Evolutionary conservation across 2,797 vertebrate genomes (phyloP), one percentile per base, ranked within the genome.

Genomic region (Peromyscus eremicus): DNA sequence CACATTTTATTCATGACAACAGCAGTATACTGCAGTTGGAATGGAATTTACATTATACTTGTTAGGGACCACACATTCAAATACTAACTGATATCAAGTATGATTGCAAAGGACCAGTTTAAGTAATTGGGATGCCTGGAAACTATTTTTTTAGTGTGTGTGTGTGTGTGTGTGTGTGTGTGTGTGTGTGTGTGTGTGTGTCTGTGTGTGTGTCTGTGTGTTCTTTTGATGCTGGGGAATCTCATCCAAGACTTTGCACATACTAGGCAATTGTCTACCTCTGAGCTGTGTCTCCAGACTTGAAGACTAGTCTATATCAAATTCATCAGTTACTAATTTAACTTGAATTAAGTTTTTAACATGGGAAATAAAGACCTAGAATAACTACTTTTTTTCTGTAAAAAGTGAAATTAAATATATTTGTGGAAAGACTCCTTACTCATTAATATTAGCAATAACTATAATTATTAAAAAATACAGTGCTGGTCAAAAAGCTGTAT

Each of bases 341-440:
- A 70, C 16, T 84, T 70, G 84, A 82, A 23, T 6, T 60, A n/a
- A 49, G 10, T 83, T 80, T 62, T 76, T 77, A 70, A 25, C 37
- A n/a, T 81, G 87, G 34, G 34, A 89, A 94, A 77, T 66, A 76
- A 92, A 43, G 43, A 64, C 52, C 37, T 49, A 16, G 1, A 76
- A 14, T 73, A 85, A 73, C 19, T 60, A 83, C 55, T 87, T 92
- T 90, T 94, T 81, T 89, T 95, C 17, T 40, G 37, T 29, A 64
- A 80, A 85, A 85, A 5, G 27, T 89, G 17, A 60, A 77, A 83
- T 91, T 40, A 83, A 57, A 37, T 76, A 55, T 83, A 84, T 76
- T 92, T 94, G 29, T 87, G 10, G 71, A 49, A 93, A 87, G 89
- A 55, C 9, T 85, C n/a, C 25, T 19, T 86, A 87, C 60, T 90